These are phyloP conservation scores for Megalops atlanticus DNA, from an alignment of 2,113 vertebrate genomes.

Conservation along the genomic window DNA sequence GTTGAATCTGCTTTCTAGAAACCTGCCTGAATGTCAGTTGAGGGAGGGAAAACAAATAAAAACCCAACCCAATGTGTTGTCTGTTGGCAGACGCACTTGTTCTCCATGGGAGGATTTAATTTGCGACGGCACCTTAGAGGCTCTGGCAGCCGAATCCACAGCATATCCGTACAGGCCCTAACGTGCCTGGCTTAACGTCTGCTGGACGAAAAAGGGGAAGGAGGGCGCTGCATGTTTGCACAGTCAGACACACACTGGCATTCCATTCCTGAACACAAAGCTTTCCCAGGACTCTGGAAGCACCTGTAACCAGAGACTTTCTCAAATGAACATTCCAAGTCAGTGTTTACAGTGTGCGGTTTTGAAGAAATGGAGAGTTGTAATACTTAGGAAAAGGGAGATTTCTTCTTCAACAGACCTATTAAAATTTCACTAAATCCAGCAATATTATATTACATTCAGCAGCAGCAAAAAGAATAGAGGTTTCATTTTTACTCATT, in stretches of 20 bases:
- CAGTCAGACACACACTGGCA: neutral
- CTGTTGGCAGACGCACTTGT: neutral
- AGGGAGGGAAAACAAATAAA: neutral
- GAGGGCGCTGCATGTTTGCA: neutral
- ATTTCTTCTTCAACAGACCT: too few species aligned
- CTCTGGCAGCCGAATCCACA: neutral
- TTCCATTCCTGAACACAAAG: slow-evolving; percentile 1
- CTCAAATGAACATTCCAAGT: neutral
- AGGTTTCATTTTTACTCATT: too few species aligned
- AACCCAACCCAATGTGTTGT: neutral
- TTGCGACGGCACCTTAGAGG: neutral
- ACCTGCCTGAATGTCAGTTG: neutral
- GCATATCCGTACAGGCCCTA: neutral
- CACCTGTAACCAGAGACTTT: neutral
- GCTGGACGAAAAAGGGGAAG: neutral
- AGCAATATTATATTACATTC: too few species aligned
- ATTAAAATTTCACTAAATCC: too few species aligned
- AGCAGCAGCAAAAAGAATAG: too few species aligned
- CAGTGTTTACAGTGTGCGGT: neutral
- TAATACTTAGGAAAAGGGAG: neutral
- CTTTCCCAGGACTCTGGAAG: neutral
- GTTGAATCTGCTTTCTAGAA: neutral
- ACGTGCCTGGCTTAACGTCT: neutral
- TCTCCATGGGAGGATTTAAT: neutral
- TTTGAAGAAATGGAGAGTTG: neutral